Percentiles rank a stretch among this genome's conserved stretches.
Evolutionary conservation across 1,140 invertebrate species (phyloP).

Genomic region (Ylistrum balloti): DNA sequence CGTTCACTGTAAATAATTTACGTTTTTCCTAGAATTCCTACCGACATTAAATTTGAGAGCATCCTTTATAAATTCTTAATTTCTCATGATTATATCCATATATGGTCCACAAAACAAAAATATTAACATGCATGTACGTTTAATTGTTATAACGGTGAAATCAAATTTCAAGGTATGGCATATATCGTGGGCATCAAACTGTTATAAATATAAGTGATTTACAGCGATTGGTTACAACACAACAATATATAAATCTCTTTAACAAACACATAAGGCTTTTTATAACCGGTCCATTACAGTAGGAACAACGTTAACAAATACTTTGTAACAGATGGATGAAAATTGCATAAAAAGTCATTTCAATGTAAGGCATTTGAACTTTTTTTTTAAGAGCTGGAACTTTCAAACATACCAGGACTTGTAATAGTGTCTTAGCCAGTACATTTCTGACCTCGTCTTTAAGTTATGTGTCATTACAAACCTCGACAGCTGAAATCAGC

Average conservation of each 20-base stretch:
- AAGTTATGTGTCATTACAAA: no score
- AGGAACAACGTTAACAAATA: background rate
- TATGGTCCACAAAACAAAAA: background rate
- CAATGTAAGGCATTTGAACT: background rate
- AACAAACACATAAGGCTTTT: background rate
- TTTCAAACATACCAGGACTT: no score
- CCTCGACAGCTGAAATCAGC: no score
- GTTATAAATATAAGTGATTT: constrained; percentile 9
- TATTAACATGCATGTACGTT: background rate
- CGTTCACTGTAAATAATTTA: background rate
- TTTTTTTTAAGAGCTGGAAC: no score
- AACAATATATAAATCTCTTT: background rate
- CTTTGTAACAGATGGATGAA: background rate
- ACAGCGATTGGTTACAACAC: background rate
- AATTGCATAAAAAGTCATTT: background rate
- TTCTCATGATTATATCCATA: no score
- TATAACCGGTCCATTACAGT: background rate
- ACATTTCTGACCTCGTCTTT: no score
- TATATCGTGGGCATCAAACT: background rate
- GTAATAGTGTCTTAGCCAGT: no score
- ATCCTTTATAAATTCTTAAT: no score
- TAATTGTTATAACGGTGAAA: background rate
- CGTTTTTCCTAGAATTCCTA: background rate
- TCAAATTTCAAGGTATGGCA: background rate
- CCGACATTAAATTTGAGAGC: no score